Evolutionary conservation across 2,888 invertebrate genomes (phyloP).

Genomic region (Malthinus flaveolus): DNA sequence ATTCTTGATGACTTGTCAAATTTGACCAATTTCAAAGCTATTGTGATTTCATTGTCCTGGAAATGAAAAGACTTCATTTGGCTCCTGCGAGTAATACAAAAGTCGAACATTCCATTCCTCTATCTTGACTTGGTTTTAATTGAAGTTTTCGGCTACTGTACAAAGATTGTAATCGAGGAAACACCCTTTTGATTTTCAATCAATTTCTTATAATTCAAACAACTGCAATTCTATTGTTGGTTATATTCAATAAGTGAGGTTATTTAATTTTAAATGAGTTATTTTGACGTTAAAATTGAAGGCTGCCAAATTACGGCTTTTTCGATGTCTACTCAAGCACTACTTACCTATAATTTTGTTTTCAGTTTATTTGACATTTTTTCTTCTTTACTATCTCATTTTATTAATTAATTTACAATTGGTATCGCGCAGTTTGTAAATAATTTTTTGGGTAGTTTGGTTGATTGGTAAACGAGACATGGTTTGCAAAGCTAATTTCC

Average conservation of each 20-base stretch:
- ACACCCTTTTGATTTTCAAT: constrained; percentile 35
- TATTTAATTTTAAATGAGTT: constrained; percentile 8
- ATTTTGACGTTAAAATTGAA: constrained; percentile 18
- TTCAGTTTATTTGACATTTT: constrained; percentile 25
- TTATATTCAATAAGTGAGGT: constrained; percentile 3
- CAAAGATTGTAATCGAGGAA: constrained; percentile 33
- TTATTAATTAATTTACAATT: too few relatives aligned
- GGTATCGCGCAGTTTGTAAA: neutral
- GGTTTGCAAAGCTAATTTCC: constrained; percentile 46
- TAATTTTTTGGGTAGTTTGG: constrained; percentile 14
- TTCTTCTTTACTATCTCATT: neutral
- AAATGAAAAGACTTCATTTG: constrained; percentile 52
- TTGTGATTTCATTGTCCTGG: constrained; percentile 44
- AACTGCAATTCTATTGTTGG: constrained; percentile 11
- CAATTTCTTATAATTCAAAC: constrained; percentile 16
- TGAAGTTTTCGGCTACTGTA: constrained; percentile 48
- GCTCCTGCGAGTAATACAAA: constrained; percentile 49
- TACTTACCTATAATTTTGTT: too few relatives aligned
- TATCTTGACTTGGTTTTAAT: constrained; percentile 47
- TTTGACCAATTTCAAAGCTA: constrained; percentile 38
- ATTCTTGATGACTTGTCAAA: constrained; percentile 49
- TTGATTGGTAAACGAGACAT: constrained; percentile 32
- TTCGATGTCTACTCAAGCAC: neutral
- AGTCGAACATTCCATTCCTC: constrained; percentile 49
- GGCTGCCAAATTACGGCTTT: constrained; percentile 35